phyloP scores from a whole-genome alignment of 2,888 invertebrate genomes.

The Cosmopolites sordidus region DNA sequence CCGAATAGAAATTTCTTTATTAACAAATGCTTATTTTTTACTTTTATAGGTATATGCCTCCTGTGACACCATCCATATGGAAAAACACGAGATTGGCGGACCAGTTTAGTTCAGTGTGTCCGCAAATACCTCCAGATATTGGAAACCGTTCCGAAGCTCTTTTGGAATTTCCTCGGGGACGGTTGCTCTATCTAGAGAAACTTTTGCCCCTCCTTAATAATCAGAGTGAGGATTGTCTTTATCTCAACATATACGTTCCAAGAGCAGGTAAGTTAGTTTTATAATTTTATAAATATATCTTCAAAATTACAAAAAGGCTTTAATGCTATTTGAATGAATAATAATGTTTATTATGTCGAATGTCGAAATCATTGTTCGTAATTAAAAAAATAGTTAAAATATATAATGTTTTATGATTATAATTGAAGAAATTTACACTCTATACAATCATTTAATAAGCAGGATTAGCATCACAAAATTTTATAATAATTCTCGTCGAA shows the following conservation, averaged over 20 bases:
- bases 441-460: too few species aligned
- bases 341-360: too few species aligned
- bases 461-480: too few species aligned
- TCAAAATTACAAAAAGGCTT: too few species aligned
- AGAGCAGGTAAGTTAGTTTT: conserved; percentile 57
- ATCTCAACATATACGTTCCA: conserved; percentile 94
- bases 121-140: conserved; percentile 69
- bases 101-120: conserved; percentile 80
- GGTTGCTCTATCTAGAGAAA: conserved; percentile 79
- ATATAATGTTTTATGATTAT: too few species aligned
- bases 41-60: conserved; percentile 78
- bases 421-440: too few species aligned
- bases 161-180: conserved; percentile 73
- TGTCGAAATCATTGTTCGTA: too few species aligned
- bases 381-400: too few species aligned
- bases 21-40: too few species aligned
- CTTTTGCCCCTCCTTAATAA: conserved; percentile 79
- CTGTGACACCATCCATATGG: conserved; percentile 89
- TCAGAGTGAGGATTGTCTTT: conserved; percentile 97
- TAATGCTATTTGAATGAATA: too few species aligned
- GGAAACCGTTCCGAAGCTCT: conserved; percentile 60
- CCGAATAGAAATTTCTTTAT: too few species aligned
- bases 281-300: not conserved
- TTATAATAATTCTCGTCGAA: too few species aligned
- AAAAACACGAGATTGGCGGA: conserved; percentile 74